Evolutionary conservation across 2,113 vertebrate genomes (phyloP).

Genomic region (Ceyx margarethae): DNA sequence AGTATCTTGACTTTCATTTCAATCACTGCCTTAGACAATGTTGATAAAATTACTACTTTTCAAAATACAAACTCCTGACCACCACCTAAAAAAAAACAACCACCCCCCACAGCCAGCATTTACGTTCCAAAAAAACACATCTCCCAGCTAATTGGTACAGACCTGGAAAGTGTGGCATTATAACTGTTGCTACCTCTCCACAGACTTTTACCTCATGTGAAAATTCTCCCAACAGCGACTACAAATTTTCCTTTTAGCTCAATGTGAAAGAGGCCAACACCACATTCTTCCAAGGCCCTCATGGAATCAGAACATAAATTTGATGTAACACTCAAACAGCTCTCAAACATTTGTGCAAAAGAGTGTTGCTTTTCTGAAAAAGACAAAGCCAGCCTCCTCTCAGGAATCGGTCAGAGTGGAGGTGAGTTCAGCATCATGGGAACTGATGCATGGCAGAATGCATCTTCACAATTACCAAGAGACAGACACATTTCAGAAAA

Average conservation of each 20-base stretch:
- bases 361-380: neutral
- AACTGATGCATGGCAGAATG: neutral
- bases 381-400: neutral
- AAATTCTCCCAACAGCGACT: neutral
- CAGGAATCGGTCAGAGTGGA: neutral
- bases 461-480: neutral
- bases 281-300: neutral
- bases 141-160: neutral
- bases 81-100: neutral
- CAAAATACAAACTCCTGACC: neutral
- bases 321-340: neutral
- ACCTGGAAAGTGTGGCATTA: neutral
- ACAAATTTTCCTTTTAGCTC: neutral
- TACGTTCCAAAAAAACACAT: neutral
- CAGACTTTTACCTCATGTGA: neutral
- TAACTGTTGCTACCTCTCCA: neutral
- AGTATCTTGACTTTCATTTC: neutral
- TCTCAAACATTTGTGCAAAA: neutral
- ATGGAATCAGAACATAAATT: neutral
- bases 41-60: neutral
- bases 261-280: neutral
- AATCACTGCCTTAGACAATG: too few relatives aligned
- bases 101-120: fast-evolving
- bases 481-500: neutral
- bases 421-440: neutral